Evolutionary conservation across 2,113 vertebrate species (phyloP).

Genomic region (Neolamprologus longior): DNA sequence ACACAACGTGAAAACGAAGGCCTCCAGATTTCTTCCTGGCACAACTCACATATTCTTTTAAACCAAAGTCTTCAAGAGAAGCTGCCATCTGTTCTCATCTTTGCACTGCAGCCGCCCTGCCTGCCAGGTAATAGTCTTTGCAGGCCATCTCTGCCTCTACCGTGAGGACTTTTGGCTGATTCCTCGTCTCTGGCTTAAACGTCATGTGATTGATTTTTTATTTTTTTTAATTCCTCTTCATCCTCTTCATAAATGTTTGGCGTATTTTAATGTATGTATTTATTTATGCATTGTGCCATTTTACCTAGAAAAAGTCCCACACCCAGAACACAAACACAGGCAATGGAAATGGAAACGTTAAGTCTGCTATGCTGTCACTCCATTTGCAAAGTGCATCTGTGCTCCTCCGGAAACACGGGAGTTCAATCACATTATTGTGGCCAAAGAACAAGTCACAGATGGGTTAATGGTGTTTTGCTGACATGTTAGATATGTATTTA

Average conservation of each 20-base stretch:
- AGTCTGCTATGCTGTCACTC: slow-evolving; percentile 72
- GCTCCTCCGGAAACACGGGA: slow-evolving; percentile 76
- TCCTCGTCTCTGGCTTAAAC: slow-evolving; percentile 63
- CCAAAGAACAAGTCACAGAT: slow-evolving; percentile 52
- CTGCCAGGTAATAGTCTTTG: slow-evolving; percentile 71
- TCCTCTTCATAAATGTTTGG: slow-evolving; percentile 78
- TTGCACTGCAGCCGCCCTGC: slow-evolving; percentile 63
- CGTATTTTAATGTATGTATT: slow-evolving; percentile 58
- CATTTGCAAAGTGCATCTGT: slow-evolving; percentile 37
- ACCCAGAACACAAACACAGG: slow-evolving; percentile 82
- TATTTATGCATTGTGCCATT: slow-evolving; percentile 51
- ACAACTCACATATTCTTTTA: slow-evolving; percentile 76
- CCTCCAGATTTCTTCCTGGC: slow-evolving; percentile 81
- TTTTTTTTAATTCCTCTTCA: slow-evolving; percentile 5
- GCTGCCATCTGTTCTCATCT: slow-evolving; percentile 72
- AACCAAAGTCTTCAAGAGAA: slow-evolving; percentile 78
- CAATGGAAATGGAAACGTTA: slow-evolving; percentile 89
- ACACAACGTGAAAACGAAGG: slow-evolving; percentile 82
- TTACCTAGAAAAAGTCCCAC: slow-evolving; percentile 78
- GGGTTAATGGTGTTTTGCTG: slow-evolving; percentile 55
- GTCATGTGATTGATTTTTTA: slow-evolving; percentile 18
- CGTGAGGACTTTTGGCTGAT: slow-evolving; percentile 84
- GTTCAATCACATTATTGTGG: slow-evolving; percentile 64
- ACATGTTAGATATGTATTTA: slow-evolving; percentile 51
- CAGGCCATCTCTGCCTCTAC: slow-evolving; percentile 67